These are phyloP conservation scores for Dolichomitus sp. DNA, from an alignment of 2,888 invertebrate genomes.

Conservation along the genomic window DNA sequence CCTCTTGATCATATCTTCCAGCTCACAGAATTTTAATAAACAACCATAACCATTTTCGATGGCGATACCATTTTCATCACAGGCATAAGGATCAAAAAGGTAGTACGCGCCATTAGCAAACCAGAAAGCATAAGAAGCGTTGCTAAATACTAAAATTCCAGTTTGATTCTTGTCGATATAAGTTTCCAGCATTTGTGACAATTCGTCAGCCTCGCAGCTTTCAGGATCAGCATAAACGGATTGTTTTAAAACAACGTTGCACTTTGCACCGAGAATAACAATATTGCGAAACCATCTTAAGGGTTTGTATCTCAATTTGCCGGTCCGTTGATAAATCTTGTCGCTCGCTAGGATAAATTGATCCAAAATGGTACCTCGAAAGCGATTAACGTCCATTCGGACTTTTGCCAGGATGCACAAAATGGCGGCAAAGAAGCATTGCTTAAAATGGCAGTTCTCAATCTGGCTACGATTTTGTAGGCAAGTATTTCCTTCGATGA, in stretches of 20 bases:
- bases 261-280: constrained; percentile 75
- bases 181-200: constrained; percentile 65
- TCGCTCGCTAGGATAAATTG: constrained; percentile 75
- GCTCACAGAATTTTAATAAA: constrained; percentile 75
- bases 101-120: constrained; percentile 73
- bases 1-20: constrained; percentile 71
- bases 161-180: constrained; percentile 76
- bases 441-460: constrained; percentile 76
- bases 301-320: constrained; percentile 77
- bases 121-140: constrained; percentile 82
- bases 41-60: constrained; percentile 73
- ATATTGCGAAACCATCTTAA: constrained; percentile 77
- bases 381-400: constrained; percentile 70
- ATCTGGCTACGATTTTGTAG: constrained; percentile 70
- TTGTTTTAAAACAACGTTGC: constrained; percentile 79
- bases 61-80: constrained; percentile 76
- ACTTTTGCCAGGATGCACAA: constrained; percentile 80
- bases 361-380: constrained; percentile 75
- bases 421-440: constrained; percentile 80
- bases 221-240: constrained; percentile 77
- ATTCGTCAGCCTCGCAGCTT: constrained; percentile 71
- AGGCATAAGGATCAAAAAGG: constrained; percentile 82
- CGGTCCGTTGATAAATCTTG: constrained; percentile 75
- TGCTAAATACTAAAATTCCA: constrained; percentile 79
- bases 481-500: constrained; percentile 75